Conservation (phyloP, 2,888 invertebrate genomes). For the Heliconius ethilla region DNA sequence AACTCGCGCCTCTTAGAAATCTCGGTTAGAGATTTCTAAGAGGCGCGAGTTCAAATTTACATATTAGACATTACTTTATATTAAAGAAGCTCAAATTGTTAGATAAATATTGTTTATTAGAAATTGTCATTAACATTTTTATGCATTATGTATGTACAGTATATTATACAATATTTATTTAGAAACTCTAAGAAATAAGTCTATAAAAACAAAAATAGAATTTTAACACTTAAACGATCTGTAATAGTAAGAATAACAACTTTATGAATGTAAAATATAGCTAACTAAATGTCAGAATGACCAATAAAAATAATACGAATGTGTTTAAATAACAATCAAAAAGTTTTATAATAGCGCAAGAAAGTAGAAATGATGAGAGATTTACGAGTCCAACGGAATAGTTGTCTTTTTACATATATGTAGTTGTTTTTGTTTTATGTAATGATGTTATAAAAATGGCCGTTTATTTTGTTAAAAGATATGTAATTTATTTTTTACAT, state of each 20-base stretch:
- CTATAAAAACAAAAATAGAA: not conserved
- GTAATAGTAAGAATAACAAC: not conserved
- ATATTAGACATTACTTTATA: too few relatives aligned
- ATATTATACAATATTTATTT: not conserved
- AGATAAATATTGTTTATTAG: not conserved
- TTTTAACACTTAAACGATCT: not conserved
- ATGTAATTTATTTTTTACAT: not conserved
- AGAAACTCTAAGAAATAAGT: not conserved
- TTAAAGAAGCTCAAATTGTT: too few relatives aligned
- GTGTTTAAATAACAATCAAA: conserved; percentile 10
- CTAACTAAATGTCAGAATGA: not conserved
- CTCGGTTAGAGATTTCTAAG: too few relatives aligned
- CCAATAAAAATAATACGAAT: conserved; percentile 21
- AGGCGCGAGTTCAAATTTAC: too few relatives aligned
- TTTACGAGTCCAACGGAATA: conserved; percentile 24
- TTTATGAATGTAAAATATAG: conserved; percentile 6
- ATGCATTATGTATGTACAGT: not conserved
- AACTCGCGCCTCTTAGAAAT: too few relatives aligned
- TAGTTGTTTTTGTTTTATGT: conserved; percentile 3
- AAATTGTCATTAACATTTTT: not conserved
- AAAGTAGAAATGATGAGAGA: conserved; percentile 24
- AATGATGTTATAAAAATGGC: not conserved
- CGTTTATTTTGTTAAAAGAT: not conserved
- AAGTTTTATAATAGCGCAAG: conserved; percentile 11
- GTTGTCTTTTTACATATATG: not conserved